Percentiles rank a stretch among this genome's conserved stretches.
phyloP scores from a whole-genome alignment of 2,113 vertebrate species.

The Lampris megalopsis region DNA sequence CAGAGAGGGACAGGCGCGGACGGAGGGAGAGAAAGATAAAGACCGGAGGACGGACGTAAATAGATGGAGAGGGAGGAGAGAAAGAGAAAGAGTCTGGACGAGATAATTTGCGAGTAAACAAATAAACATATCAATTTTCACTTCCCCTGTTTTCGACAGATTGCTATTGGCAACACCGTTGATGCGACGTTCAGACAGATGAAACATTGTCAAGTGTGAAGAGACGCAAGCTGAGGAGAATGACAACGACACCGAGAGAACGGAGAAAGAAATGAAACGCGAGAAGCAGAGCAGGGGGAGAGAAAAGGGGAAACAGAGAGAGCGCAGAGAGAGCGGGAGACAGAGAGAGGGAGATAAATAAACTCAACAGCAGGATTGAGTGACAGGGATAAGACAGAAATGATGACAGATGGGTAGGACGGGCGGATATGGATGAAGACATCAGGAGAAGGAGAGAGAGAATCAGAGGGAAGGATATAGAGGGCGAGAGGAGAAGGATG shows the following conservation, averaged over 20 bases:
- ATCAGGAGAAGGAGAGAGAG: background rate
- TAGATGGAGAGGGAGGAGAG: background rate
- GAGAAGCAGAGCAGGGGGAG: background rate
- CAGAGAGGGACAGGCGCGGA: constrained; percentile 9
- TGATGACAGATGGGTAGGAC: background rate
- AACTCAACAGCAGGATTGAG: background rate
- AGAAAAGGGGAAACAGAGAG: background rate
- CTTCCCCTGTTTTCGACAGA: too few species aligned
- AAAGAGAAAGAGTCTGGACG: background rate
- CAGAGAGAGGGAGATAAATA: background rate
- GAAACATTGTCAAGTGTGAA: too few species aligned
- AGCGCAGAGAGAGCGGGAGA: background rate
- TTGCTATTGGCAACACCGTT: too few species aligned
- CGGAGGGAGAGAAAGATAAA: constrained; percentile 1
- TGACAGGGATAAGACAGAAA: constrained; percentile 1
- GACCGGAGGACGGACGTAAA: background rate
- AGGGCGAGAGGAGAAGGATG: constrained; percentile 27
- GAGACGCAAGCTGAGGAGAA: background rate
- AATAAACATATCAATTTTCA: too few species aligned
- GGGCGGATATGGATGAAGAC: background rate
- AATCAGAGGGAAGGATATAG: constrained; percentile 13
- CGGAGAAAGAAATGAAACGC: background rate
- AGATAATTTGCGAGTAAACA: too few species aligned
- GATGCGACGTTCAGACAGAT: too few species aligned
- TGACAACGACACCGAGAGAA: too few species aligned